Conservation (phyloP, 2,113 vertebrate genomes). For the Acanthochromis polyacanthus region DNA sequence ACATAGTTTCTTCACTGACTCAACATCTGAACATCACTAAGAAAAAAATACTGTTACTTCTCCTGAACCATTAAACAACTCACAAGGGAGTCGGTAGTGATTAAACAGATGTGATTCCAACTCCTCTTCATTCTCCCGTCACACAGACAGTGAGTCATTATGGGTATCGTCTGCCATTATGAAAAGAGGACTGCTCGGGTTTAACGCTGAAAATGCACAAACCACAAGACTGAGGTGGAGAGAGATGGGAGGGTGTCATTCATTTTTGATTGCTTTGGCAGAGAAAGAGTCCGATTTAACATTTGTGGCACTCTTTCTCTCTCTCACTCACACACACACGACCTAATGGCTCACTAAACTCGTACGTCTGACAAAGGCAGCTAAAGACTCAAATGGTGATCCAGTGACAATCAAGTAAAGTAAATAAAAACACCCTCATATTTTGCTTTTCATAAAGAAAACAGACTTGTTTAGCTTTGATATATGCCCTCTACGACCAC, state of each 20-base stretch:
- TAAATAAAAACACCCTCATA: constrained; percentile 34
- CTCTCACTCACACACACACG: constrained; percentile 16
- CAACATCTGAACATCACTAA: constrained; percentile 70
- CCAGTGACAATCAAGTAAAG: constrained; percentile 31
- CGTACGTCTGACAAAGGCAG: constrained; percentile 62
- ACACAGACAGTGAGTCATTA: constrained; percentile 41
- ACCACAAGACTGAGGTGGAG: constrained; percentile 24
- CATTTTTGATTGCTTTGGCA: constrained; percentile 73
- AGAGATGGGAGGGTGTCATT: constrained; percentile 48
- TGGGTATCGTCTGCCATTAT: constrained; percentile 42
- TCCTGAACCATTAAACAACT: constrained; percentile 39
- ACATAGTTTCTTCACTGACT: constrained; percentile 71
- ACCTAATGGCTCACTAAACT: constrained; percentile 46
- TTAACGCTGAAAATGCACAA: constrained; percentile 34
- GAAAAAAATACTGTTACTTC: constrained; percentile 55
- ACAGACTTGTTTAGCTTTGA: constrained; percentile 21
- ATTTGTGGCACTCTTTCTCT: constrained; percentile 40
- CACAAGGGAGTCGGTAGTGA: constrained; percentile 20
- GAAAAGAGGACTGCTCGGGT: constrained; percentile 38
- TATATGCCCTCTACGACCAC: constrained; percentile 50
- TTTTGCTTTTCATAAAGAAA: constrained; percentile 45
- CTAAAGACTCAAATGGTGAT: constrained; percentile 61
- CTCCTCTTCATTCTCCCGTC: constrained; percentile 22
- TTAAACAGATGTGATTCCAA: constrained; percentile 22
- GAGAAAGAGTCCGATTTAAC: constrained; percentile 51